Percentiles rank a stretch among this genome's conserved stretches.
Conservation (phyloP, 2,113 vertebrate species). For the Puffinus mauretanicus region DNA sequence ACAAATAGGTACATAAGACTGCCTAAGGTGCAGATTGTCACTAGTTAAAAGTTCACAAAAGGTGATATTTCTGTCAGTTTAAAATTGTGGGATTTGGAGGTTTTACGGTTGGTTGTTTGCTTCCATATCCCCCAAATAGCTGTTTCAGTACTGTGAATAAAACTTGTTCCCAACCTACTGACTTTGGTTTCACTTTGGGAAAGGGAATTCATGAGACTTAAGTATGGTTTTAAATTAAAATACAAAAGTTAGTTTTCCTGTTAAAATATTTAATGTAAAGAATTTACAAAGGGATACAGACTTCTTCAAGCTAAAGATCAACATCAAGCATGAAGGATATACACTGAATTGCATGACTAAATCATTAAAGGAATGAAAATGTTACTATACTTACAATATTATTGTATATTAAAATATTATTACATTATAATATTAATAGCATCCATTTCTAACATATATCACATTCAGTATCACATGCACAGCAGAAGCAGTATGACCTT, state of each 20-base stretch:
- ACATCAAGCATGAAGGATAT: background rate
- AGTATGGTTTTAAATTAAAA: background rate
- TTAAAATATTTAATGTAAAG: background rate
- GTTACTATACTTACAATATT: background rate
- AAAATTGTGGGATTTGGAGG: background rate
- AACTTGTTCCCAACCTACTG: background rate
- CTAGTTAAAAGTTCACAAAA: background rate
- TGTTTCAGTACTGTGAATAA: background rate
- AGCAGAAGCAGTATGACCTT: background rate
- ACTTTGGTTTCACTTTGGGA: background rate
- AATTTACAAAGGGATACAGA: background rate
- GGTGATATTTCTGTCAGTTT: background rate
- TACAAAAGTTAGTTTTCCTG: background rate
- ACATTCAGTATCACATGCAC: background rate
- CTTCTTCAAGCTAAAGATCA: background rate
- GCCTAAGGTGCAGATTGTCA: background rate
- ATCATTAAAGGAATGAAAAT: background rate
- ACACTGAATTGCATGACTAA: background rate
- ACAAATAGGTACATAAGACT: background rate
- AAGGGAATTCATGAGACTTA: background rate
- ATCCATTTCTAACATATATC: background rate
- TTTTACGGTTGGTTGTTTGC: background rate
- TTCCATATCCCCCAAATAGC: background rate
- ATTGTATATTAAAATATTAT: background rate
- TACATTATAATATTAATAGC: background rate